These are phyloP conservation scores for Pseudomyrmex concolor DNA, from an alignment of 1,140 invertebrate species.

Conservation along the genomic window DNA sequence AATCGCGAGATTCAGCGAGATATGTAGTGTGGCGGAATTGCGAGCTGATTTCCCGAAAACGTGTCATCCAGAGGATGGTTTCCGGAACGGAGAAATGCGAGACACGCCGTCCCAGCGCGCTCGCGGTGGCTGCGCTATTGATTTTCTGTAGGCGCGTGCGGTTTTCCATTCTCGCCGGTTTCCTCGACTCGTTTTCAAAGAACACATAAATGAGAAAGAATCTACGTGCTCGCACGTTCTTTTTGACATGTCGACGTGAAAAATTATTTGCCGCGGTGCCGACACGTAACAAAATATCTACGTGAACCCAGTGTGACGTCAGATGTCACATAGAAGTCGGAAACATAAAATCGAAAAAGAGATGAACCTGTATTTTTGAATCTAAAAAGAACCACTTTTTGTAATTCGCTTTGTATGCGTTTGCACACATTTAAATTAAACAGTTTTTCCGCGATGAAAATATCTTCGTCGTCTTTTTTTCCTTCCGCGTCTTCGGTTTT, in stretches of 20 bases:
- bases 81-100: slow-evolving; percentile 48
- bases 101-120: slow-evolving; percentile 48
- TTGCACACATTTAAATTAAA: not conserved
- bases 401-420: not conserved
- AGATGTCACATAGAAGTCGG: too few species aligned
- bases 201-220: slow-evolving; percentile 32
- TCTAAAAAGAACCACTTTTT: not conserved
- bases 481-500: too few species aligned
- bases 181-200: slow-evolving; percentile 63
- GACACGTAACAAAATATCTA: not conserved
- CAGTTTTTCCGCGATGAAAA: not conserved
- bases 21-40: slow-evolving; percentile 33
- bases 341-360: too few species aligned
- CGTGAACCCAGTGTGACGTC: not conserved
- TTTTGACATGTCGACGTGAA: slow-evolving; percentile 28
- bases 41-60: slow-evolving; percentile 44
- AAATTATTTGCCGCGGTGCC: slow-evolving; percentile 28
- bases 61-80: slow-evolving; percentile 28
- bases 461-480: not conserved
- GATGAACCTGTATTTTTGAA: not conserved
- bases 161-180: slow-evolving; percentile 66
- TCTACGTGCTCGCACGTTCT: not conserved
- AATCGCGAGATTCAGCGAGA: slow-evolving; percentile 19
- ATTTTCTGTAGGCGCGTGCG: slow-evolving; percentile 75
- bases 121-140: slow-evolving; percentile 71